Percentiles rank a stretch among this genome's conserved stretches.
These are phyloP conservation scores for Neoascia interrupta DNA, from an alignment of 2,888 invertebrate genomes.

Conservation along the genomic window DNA sequence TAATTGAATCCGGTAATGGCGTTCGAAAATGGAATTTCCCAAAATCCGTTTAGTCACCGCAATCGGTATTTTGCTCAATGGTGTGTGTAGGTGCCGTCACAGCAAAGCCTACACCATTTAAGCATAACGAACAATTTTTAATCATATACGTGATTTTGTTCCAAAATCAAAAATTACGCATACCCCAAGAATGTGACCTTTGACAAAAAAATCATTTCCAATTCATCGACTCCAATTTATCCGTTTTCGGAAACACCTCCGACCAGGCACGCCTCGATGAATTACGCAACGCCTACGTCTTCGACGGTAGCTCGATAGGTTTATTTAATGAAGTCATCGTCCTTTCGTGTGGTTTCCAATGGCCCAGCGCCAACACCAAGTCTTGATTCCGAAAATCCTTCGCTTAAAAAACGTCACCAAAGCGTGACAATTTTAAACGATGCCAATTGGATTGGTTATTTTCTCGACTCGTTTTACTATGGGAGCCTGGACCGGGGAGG, in stretches of 20 bases:
- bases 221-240: slow-evolving; percentile 21
- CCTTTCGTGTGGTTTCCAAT: slow-evolving; percentile 29
- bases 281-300: slow-evolving; percentile 30
- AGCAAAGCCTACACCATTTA: slow-evolving; percentile 24
- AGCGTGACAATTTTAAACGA: slow-evolving; percentile 68
- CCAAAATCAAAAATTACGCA: slow-evolving; percentile 54
- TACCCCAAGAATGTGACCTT: slow-evolving; percentile 14
- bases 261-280: slow-evolving; percentile 7
- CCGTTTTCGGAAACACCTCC: not conserved
- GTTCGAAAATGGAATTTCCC: slow-evolving; percentile 49
- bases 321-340: slow-evolving; percentile 50
- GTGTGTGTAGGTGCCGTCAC: slow-evolving; percentile 21
- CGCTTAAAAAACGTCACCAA: slow-evolving; percentile 52
- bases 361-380: slow-evolving; percentile 17
- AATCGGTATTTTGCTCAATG: slow-evolving; percentile 25
- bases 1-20: slow-evolving; percentile 40
- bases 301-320: too few species aligned
- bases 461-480: slow-evolving; percentile 1
- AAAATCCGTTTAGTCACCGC: slow-evolving; percentile 51
- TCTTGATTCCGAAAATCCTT: slow-evolving; percentile 57
- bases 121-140: slow-evolving; percentile 53
- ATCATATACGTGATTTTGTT: slow-evolving; percentile 63
- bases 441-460: slow-evolving; percentile 57
- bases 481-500: not conserved
- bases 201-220: slow-evolving; percentile 25